Conservation (phyloP, 2,113 vertebrate species). For the Macaca mulatta region DNA sequence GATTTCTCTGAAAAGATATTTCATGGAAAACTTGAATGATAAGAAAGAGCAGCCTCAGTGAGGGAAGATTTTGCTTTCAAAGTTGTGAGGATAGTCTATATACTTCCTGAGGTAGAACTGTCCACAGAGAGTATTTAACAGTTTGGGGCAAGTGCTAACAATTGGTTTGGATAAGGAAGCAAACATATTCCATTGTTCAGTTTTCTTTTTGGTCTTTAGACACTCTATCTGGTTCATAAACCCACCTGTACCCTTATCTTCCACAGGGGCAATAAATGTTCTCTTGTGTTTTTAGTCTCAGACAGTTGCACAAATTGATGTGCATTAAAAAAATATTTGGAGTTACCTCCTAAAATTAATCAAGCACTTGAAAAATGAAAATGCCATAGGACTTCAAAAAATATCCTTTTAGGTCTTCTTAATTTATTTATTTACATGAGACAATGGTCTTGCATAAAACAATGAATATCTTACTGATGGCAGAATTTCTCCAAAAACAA, state of each 20-base stretch:
- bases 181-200: not conserved
- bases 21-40: not conserved
- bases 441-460: not conserved
- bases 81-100: not conserved
- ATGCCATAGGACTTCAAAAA: not conserved
- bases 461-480: not conserved
- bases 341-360: not conserved
- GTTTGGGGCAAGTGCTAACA: not conserved
- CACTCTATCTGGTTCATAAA: not conserved
- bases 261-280: not conserved
- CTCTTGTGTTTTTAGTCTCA: not conserved
- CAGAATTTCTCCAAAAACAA: not conserved
- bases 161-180: not conserved
- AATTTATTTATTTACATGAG: not conserved
- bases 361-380: not conserved
- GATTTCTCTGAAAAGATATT: not conserved
- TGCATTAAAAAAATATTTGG: not conserved
- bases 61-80: not conserved
- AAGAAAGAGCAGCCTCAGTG: not conserved
- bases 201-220: not conserved
- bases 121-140: not conserved
- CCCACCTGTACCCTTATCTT: not conserved
- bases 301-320: not conserved
- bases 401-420: not conserved
- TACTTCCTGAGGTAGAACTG: not conserved